Evolutionary conservation across 2,888 invertebrate genomes (phyloP).

Genomic region (Dromius quadrimaculatus): DNA sequence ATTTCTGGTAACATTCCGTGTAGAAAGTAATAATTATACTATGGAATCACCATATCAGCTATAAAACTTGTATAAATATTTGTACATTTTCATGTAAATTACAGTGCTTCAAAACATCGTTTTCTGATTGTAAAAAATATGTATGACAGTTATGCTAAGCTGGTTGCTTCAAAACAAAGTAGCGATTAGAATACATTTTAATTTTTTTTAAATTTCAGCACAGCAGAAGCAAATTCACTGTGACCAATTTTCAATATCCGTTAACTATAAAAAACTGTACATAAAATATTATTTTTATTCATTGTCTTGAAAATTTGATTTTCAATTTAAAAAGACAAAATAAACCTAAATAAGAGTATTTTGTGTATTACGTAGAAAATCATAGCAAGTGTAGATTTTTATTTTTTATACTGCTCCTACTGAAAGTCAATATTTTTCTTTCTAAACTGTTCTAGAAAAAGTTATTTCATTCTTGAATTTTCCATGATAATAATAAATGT

Average conservation of each 20-base stretch:
- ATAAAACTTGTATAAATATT: slow-evolving; percentile 47
- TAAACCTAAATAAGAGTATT: too few species aligned
- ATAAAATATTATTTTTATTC: background rate
- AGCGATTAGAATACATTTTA: too few species aligned
- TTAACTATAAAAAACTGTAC: background rate
- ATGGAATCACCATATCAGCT: slow-evolving; percentile 54
- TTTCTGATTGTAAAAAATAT: slow-evolving; percentile 1
- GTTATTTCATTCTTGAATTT: slow-evolving; percentile 36
- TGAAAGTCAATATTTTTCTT: slow-evolving; percentile 65
- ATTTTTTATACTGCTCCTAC: slow-evolving; percentile 61
- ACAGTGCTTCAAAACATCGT: slow-evolving; percentile 15
- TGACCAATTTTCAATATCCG: background rate
- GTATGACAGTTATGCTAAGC: background rate
- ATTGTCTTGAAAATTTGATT: background rate
- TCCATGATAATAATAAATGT: slow-evolving; percentile 8
- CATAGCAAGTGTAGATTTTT: slow-evolving; percentile 13
- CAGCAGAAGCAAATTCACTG: background rate
- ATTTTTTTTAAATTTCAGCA: slow-evolving; percentile 1
- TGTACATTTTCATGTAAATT: slow-evolving; percentile 39
- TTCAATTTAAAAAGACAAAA: too few species aligned
- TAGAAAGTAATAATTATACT: slow-evolving; percentile 50
- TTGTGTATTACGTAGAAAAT: slow-evolving; percentile 15
- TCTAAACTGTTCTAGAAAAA: slow-evolving; percentile 53
- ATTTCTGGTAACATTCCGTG: slow-evolving; percentile 15
- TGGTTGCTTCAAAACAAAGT: slow-evolving; percentile 1